A percentile compares a stretch with the other conserved stretches of the same genome.
Evolutionary conservation across 23 tunicate genomes (phyloP).

Genomic region (Halocynthia aurantium): DNA sequence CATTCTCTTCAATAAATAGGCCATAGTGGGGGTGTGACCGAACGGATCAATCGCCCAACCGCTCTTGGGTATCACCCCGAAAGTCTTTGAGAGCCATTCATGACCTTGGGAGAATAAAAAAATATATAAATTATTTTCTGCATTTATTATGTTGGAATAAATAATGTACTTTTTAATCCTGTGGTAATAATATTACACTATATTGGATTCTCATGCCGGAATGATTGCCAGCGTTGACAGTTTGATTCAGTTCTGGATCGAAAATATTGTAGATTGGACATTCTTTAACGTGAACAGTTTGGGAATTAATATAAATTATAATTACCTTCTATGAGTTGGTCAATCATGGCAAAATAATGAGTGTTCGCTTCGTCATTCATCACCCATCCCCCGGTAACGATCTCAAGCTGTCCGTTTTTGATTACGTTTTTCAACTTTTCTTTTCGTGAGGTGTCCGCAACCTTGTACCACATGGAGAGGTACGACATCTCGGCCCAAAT

Average conservation of each 20-base stretch:
- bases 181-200: no score
- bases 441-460: slow-evolving; percentile 56
- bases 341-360: slow-evolving; percentile 98
- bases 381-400: slow-evolving; percentile 99
- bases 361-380: slow-evolving; percentile 99
- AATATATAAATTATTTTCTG: neutral
- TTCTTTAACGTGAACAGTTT: no score
- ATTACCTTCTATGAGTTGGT: slow-evolving; percentile 94
- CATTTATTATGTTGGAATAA: no score
- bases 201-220: no score
- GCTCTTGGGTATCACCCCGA: slow-evolving; percentile 67
- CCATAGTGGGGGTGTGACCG: slow-evolving; percentile 95
- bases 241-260: no score
- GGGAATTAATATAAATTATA: neutral
- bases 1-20: slow-evolving; percentile 78
- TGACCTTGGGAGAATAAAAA: slow-evolving; percentile 48
- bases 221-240: no score
- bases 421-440: slow-evolving; percentile 47
- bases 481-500: slow-evolving; percentile 99
- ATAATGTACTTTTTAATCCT: no score
- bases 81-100: slow-evolving; percentile 76
- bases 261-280: no score
- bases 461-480: slow-evolving; percentile 93
- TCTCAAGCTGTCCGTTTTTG: slow-evolving; percentile 83
- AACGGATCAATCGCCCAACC: slow-evolving; percentile 99